Evolutionary conservation across 2,797 vertebrate species (phyloP).

Genomic region (Sebastes kiyomatsui): DNA sequence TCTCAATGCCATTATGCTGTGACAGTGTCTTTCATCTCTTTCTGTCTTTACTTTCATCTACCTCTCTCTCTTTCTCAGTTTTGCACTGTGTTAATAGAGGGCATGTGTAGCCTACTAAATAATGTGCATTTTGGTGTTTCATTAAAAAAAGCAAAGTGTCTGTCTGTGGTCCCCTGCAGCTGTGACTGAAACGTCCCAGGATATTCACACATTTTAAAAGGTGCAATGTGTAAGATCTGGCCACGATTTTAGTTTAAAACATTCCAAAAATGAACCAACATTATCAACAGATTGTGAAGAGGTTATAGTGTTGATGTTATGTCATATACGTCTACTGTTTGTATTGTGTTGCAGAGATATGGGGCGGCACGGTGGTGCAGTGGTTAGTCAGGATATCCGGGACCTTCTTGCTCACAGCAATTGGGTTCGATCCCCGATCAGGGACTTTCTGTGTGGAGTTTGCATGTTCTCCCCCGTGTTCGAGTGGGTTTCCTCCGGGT

Average conservation of each 20-base stretch:
- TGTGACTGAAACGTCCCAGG: neutral
- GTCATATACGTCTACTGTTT: neutral
- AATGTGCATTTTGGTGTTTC: slow-evolving; percentile 42
- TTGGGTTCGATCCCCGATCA: too few species aligned
- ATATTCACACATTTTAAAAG: neutral
- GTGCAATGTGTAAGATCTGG: neutral
- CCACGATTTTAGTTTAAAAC: neutral
- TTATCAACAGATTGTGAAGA: neutral
- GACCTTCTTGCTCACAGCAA: too few species aligned
- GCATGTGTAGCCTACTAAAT: slow-evolving; percentile 1
- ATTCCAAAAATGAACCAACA: neutral
- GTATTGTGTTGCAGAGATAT: neutral
- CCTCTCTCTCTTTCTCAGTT: slow-evolving; percentile 16
- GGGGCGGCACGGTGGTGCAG: too few species aligned
- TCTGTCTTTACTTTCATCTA: slow-evolving; percentile 21
- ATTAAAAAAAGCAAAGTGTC: slow-evolving; percentile 25
- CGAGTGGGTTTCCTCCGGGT: too few species aligned
- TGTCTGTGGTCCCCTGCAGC: slow-evolving; percentile 4
- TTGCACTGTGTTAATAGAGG: slow-evolving; percentile 17
- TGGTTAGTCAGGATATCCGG: too few species aligned
- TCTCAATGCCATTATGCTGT: slow-evolving; percentile 17
- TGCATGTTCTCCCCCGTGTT: too few species aligned
- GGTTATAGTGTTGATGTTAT: neutral
- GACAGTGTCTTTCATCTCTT: slow-evolving; percentile 12
- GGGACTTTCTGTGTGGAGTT: too few species aligned